Conservation (phyloP, 2,797 vertebrate species). For the Xenops minutus region DNA sequence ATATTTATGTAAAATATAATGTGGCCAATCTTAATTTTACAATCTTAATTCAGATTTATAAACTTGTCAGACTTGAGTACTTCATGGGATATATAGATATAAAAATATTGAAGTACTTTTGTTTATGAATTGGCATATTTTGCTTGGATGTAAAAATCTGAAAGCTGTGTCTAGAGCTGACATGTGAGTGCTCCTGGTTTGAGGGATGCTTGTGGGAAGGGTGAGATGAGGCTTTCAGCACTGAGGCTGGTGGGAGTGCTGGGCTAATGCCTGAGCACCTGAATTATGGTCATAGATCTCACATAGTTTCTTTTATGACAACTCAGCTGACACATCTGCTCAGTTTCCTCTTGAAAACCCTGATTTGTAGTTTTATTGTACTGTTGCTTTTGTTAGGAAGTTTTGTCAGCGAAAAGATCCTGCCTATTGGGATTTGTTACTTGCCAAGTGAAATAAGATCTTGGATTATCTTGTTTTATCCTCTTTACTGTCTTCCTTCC, state of each 20-base stretch:
- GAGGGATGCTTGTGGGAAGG: neutral
- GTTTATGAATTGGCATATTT: neutral
- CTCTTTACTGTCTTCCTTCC: neutral
- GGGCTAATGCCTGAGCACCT: neutral
- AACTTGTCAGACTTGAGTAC: neutral
- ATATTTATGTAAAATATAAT: neutral
- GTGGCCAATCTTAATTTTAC: neutral
- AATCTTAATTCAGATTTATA: neutral
- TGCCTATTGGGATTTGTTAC: neutral
- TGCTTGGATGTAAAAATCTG: neutral
- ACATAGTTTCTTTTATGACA: neutral
- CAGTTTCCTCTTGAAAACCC: neutral
- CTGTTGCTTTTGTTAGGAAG: neutral
- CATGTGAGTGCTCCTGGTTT: neutral
- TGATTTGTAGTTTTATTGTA: neutral
- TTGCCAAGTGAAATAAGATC: slow-evolving; percentile 14
- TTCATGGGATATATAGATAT: neutral
- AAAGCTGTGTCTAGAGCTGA: neutral
- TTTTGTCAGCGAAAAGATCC: neutral
- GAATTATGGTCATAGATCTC: neutral
- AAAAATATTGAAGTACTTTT: neutral
- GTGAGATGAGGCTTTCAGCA: neutral
- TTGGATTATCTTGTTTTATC: slow-evolving; percentile 7
- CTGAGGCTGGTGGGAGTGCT: neutral
- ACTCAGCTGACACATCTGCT: neutral